Evolutionary conservation across 2,797 vertebrate genomes (phyloP), one percentile per base, ranked within the genome.

Genomic region (Cyprinodon diabolis): DNA sequence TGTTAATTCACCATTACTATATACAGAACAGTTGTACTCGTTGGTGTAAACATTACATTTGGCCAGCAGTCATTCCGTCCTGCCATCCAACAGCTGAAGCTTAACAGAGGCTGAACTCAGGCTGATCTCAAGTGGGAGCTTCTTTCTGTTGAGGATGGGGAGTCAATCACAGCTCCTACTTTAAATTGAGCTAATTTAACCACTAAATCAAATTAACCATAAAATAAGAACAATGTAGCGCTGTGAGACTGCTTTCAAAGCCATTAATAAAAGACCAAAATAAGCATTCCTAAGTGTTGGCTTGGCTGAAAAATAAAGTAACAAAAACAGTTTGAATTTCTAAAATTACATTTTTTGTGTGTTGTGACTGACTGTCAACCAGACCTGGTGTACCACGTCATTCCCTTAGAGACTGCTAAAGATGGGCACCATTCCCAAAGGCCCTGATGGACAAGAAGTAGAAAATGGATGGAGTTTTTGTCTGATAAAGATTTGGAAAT

Each of bases 11-110:
- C 68, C 74, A 52, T 86, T 88, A 80, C 80, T 45, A 76, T 76
- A 81, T 78, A 72, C 74, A 72, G 85, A 90, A 83, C 90, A 91
- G 86, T 91, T 90, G 89, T 85, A 86, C 66, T 68, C 40, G 77
- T 89, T 77, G 78, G 90, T 85, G 89, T 90, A 92, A 93, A 91
- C 90, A 88, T 89, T 85, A 76, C 68, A 48, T 79, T 89, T 93
- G 90, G 90, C 89, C 12, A 11, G 56, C 56, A 1, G 88, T 89
- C 88, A 90, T n/a, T 0, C 70, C 72, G 43, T 84, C 76, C 79
- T 76, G 78, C 78, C 83, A 78, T 76, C 88, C 82, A 81, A 86
- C 91, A 91, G 91, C 89, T 92, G 91, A 91, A 76, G 78, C 85
- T 63, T 81, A 82, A 56, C 88, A 89, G 87, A 79, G 77, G 76